These are phyloP conservation scores for Anoncus sp. DNA, from an alignment of 2,888 invertebrate species.

Conservation along the genomic window DNA sequence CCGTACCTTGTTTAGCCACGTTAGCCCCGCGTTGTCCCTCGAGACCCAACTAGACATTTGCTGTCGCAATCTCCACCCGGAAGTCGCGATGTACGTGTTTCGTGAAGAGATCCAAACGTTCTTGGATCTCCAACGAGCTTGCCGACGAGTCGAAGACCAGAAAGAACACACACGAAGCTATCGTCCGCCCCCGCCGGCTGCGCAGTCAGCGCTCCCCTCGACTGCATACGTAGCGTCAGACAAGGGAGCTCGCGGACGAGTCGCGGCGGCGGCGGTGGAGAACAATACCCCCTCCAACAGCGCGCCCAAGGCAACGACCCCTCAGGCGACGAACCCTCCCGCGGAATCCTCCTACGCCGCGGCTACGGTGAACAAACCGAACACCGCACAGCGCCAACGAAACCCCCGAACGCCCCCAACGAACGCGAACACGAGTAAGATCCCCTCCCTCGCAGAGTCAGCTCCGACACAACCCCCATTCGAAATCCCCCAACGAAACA, in stretches of 20 bases:
- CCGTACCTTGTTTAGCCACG: not conserved
- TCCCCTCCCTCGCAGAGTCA: no score
- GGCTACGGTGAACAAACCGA: no score
- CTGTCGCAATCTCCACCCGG: constrained; percentile 2
- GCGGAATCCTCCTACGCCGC: not conserved
- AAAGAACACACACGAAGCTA: not conserved
- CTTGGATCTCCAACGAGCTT: not conserved
- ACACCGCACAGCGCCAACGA: no score
- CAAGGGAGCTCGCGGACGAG: not conserved
- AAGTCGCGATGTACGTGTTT: not conserved
- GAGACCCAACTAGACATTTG: constrained; percentile 25
- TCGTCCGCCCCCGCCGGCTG: constrained; percentile 12
- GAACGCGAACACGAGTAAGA: no score
- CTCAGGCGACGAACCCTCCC: not conserved
- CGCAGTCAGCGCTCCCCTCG: not conserved
- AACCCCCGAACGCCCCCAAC: no score
- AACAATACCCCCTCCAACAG: not conserved
- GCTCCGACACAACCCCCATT: not conserved
- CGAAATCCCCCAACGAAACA: no score
- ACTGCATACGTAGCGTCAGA: not conserved
- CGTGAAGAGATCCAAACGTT: not conserved
- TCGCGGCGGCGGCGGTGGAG: not conserved
- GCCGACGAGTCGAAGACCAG: not conserved
- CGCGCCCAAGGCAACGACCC: not conserved
- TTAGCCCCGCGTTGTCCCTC: constrained; percentile 11